Evolutionary conservation across 1,140 invertebrate genomes (phyloP).

Genomic region (Campoletis sonorensis): DNA sequence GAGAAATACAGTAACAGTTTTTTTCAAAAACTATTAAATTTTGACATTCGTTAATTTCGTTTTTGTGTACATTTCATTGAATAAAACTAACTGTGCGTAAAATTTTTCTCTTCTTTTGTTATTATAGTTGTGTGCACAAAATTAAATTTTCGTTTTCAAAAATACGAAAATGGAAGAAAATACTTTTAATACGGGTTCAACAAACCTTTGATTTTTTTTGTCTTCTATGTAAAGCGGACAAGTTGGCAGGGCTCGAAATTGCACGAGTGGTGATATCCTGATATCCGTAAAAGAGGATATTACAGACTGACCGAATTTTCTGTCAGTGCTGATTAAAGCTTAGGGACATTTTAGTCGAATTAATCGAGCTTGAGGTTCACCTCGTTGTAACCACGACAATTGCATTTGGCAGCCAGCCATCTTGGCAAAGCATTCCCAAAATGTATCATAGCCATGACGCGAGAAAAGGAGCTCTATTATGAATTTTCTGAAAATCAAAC

Average conservation of each 20-base stretch:
- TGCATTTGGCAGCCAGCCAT: neutral
- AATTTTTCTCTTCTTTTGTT: too few relatives aligned
- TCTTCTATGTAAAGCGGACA: neutral
- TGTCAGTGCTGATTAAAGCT: neutral
- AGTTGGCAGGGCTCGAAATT: neutral
- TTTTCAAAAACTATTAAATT: too few relatives aligned
- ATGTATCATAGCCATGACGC: neutral
- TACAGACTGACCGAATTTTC: neutral
- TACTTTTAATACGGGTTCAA: neutral
- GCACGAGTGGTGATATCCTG: neutral
- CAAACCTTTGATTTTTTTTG: neutral
- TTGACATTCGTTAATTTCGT: too few relatives aligned
- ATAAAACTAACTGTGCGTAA: too few relatives aligned
- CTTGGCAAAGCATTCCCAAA: neutral
- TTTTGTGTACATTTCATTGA: too few relatives aligned
- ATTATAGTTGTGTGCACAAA: too few relatives aligned
- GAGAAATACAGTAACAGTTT: too few relatives aligned
- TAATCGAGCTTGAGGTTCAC: slow-evolving; percentile 7
- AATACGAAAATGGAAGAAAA: neutral
- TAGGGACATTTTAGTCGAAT: neutral
- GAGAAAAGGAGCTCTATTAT: neutral
- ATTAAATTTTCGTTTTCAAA: neutral
- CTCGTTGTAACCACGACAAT: slow-evolving; percentile 4
- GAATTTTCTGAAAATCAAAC: neutral
- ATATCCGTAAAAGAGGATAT: neutral